These are phyloP conservation scores for Blastomussa wellsi DNA, from an alignment of 92 coral and sea anemone genomes.

Conservation along the genomic window DNA sequence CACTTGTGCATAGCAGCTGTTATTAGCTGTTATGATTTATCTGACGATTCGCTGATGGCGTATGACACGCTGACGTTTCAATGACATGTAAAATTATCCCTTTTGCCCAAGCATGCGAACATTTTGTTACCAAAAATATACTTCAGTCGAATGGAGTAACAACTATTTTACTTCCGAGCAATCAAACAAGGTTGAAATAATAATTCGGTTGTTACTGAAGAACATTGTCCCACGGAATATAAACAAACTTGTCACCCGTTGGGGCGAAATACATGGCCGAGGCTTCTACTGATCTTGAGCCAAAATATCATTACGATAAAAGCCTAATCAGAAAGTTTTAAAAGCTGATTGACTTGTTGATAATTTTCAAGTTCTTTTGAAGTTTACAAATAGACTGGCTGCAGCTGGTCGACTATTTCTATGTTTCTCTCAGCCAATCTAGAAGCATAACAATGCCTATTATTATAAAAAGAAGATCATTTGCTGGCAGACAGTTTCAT, in stretches of 20 bases:
- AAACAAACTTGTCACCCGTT: not conserved
- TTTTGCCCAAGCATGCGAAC: not conserved
- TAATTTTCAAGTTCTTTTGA: too few species aligned
- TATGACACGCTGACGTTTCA: too few species aligned
- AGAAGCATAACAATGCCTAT: not conserved
- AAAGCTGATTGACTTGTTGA: not conserved
- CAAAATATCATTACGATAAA: not conserved
- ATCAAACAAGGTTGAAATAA: not conserved
- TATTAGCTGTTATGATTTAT: too few species aligned
- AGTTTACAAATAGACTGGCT: not conserved
- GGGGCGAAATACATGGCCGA: not conserved
- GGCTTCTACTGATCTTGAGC: not conserved
- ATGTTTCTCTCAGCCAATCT: not conserved
- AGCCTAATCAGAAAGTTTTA: not conserved
- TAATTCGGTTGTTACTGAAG: not conserved
- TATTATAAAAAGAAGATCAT: too few species aligned
- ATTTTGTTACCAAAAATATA: too few species aligned
- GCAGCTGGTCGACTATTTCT: not conserved
- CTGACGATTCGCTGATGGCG: too few species aligned
- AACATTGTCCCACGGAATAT: not conserved
- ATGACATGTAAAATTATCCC: too few species aligned
- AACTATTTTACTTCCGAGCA: not conserved
- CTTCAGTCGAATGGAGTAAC: not conserved
- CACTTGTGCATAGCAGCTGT: too few species aligned
- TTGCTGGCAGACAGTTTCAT: too few species aligned